Evolutionary conservation across 2,113 vertebrate species (phyloP), one percentile per base, ranked within the genome.

Genomic region (Nothocercus nigrocapillus): DNA sequence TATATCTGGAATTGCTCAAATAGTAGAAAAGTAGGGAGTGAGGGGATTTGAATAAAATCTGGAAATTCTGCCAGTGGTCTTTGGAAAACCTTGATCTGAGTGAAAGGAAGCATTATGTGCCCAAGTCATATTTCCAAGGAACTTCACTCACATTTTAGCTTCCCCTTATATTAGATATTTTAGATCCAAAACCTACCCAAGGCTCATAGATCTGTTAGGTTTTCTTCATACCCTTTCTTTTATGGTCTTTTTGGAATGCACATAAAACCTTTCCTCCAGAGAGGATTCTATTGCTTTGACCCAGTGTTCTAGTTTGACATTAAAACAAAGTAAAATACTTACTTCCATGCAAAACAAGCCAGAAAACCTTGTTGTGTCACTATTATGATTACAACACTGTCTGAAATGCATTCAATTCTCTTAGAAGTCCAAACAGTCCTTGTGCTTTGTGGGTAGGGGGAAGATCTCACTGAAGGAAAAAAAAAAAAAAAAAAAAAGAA

Each of bases 301-400:
- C 76, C 58, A 82, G 15, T 94, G 94, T 96, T 95, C 90, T 86
- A 20, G 87, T 95, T 90, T 84, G 80, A 92, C 53, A 53, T 92
- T 56, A 89, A 84, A 59, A 90, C 90, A 93, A 95, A 96, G 96
- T 79, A 93, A 95, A 93, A 84, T 4, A 88, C 64, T 96, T 69
- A 27, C 88, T 96, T 96, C 66, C n/a, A 13, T 62, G 66, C 44
- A 68, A 73, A 94, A 96, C 85, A 89, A 92, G 58, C 47, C 90
- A 95, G 80, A 86, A 84, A 25, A 58, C 82, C 93, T 82, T 88
- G 85, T 73, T 79, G 88, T 92, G 88, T 42, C 66, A 76, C 92
- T 93, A 90, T 81, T 64, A 25, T n/a, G 15, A 84, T 88, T 84
- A 66, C 62, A 89, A 8, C 58, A 53, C 38, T 42, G 15, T 67